Evolutionary conservation across 2,113 vertebrate genomes (phyloP).

Genomic region (Turnix velox): DNA sequence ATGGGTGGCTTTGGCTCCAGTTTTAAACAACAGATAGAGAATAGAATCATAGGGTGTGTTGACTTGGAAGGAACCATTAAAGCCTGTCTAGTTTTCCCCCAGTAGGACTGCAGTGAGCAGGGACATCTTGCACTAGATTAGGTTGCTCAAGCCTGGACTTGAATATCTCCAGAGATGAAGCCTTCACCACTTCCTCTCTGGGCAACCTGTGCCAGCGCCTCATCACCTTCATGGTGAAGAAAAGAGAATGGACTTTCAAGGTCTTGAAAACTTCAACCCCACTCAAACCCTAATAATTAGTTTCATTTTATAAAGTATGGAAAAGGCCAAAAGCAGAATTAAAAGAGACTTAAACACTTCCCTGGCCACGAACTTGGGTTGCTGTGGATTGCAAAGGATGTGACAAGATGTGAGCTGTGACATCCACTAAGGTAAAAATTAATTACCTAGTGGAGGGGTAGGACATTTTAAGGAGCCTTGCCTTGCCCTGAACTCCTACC

Average conservation of each 20-base stretch:
- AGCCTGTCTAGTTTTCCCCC: too few relatives aligned
- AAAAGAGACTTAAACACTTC: not conserved
- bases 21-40: not conserved
- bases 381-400: not conserved
- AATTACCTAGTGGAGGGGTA: fast-evolving
- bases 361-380: not conserved
- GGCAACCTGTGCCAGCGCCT: too few relatives aligned
- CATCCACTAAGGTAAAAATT: not conserved
- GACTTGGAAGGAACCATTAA: too few relatives aligned
- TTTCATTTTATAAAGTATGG: not conserved
- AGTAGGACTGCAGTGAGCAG: too few relatives aligned
- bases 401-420: not conserved
- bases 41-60: too few relatives aligned
- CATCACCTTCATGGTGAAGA: too few relatives aligned
- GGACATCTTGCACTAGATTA: too few relatives aligned
- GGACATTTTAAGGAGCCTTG: not conserved
- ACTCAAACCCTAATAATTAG: not conserved
- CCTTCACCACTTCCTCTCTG: too few relatives aligned
- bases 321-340: not conserved
- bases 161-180: too few relatives aligned
- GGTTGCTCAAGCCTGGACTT: too few relatives aligned
- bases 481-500: not conserved
- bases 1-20: not conserved
- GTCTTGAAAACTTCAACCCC: not conserved
- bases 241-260: not conserved